These are phyloP conservation scores for Anguilla pacifica DNA, from an alignment of 2,797 vertebrate genomes.

Conservation along the genomic window DNA sequence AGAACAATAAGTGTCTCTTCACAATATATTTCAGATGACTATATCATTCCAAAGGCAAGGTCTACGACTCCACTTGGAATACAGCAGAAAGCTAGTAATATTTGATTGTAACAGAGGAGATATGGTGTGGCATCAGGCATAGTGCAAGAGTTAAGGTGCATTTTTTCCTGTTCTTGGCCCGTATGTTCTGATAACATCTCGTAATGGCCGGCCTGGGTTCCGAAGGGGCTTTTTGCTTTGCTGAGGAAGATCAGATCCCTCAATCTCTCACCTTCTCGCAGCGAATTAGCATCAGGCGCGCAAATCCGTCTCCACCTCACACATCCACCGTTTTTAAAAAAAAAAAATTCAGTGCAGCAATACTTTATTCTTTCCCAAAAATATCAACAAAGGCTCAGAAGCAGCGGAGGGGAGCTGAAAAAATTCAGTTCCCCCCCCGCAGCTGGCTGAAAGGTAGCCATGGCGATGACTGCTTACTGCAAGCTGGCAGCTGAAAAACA, in stretches of 20 bases:
- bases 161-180: background rate
- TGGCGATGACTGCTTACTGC: conserved; percentile 21
- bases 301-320: background rate
- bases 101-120: background rate
- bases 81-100: background rate
- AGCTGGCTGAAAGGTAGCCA: background rate
- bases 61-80: background rate
- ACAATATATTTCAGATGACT: background rate
- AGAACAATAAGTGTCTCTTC: background rate
- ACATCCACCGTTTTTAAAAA: background rate
- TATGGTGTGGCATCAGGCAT: background rate
- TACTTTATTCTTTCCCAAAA: conserved; percentile 21
- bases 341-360: background rate
- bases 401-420: no score
- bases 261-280: background rate
- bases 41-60: conserved; percentile 15
- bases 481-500: conserved; percentile 10
- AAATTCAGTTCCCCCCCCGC: conserved; percentile 9
- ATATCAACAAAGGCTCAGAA: background rate
- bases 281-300: background rate
- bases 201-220: background rate
- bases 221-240: background rate
- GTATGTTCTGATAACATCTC: background rate
- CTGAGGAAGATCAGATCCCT: background rate
- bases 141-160: background rate